These are phyloP conservation scores for Drosophila pallidifrons DNA, from an alignment of 1,140 invertebrate genomes.

Conservation along the genomic window DNA sequence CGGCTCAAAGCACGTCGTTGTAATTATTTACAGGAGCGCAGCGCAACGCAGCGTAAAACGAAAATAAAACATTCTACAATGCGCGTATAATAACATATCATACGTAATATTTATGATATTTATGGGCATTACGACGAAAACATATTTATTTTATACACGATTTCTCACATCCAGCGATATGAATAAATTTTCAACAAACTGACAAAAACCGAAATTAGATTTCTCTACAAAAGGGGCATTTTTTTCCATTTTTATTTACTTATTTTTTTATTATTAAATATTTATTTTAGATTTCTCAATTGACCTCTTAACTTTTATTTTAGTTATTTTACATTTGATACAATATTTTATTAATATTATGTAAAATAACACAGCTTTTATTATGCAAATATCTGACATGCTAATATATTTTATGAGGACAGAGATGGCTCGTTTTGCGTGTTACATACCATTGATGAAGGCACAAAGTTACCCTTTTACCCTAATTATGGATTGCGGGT, in stretches of 20 bases:
- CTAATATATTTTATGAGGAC: too few relatives aligned
- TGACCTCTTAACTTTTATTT: neutral
- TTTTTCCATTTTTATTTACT: neutral
- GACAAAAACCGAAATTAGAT: neutral
- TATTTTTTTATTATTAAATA: neutral
- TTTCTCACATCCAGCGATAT: conserved; percentile 53
- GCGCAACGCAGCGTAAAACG: conserved; percentile 26
- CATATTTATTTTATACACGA: conserved; percentile 65
- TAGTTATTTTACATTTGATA: neutral
- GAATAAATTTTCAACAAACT: conserved; percentile 59
- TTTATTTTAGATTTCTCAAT: neutral
- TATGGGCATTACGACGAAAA: conserved; percentile 63
- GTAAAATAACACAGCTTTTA: too few relatives aligned
- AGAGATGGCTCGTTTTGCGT: too few relatives aligned
- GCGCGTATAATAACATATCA: conserved; percentile 69
- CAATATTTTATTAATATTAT: too few relatives aligned
- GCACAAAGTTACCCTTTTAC: too few relatives aligned
- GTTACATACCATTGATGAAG: too few relatives aligned
- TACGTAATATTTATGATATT: conserved; percentile 72
- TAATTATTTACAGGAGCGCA: conserved; percentile 79
- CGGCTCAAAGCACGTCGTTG: conserved; percentile 66
- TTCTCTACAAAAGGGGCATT: neutral
- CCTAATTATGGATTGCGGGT: too few relatives aligned
- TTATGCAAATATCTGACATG: too few relatives aligned
- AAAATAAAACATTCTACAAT: conserved; percentile 67